Base-by-base conservation (phyloP, 2,888 invertebrate species). In the Nysson spinosus region DNA sequence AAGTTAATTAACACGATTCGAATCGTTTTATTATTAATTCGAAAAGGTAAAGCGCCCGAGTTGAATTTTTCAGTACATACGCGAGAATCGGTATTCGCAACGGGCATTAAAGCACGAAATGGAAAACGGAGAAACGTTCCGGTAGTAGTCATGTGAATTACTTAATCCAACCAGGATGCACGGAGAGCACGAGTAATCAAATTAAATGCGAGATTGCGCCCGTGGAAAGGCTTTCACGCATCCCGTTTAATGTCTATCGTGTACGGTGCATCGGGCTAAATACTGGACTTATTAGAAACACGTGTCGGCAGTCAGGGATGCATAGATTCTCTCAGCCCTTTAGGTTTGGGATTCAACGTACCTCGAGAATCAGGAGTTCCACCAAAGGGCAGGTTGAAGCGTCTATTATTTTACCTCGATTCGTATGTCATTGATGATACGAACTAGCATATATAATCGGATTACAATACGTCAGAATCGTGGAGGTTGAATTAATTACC, bases 121-220 rank as follows among this genome's bases (percentile, higher is more conserved):
- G 43, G 44, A 39, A 52, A 52, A 19, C 26, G 43, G 46, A 26
- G 52, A 19, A 37, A 30, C 30, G 39, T 9, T 26, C 17, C 20
- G 17, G 14, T 56, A 46, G 51, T 69, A 47, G 54, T 58, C 62
- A 43, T 73, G 68, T 71, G 68, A 75, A 77, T 77, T 76, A 75
- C 76, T 69, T 72, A 77, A 70, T 73, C 62, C 62, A 57, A 12
- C 19, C 51, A 30, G 35, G 49, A 34, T 51, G 62, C 37, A 22
- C 43, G 39, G 20, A 43, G 42, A 17, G 55, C 43, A 46, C 70
- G 68, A 52, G 69, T 78, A 79, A 79, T 80, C 77, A 73, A 77
- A 79, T 80, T 75, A 76, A 72, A 77, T 68, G 71, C 65, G 68
- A 72, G 73, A 75, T 75, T 72, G 70, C 70, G 40, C 49, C 19